A percentile compares a stretch with the other conserved stretches of the same genome.
Conservation (phyloP, 2,888 invertebrate genomes). For the Parnassius apollo region DNA sequence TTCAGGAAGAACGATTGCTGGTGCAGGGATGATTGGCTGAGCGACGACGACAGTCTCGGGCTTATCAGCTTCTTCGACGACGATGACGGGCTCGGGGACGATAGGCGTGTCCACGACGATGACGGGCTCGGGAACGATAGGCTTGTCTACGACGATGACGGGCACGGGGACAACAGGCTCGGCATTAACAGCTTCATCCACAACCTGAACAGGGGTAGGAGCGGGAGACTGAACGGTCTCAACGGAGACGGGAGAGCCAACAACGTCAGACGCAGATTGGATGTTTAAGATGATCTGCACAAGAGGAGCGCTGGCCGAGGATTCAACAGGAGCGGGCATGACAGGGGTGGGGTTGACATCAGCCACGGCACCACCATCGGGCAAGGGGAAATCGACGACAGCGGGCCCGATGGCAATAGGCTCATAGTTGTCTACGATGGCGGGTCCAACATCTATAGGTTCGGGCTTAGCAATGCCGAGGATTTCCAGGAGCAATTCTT, state of each 20-base stretch:
- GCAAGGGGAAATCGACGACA: constrained; percentile 17
- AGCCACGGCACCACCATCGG: not conserved
- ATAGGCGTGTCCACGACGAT: constrained; percentile 29
- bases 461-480: constrained; percentile 29
- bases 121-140: constrained; percentile 32
- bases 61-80: not conserved
- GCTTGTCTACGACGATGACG: constrained; percentile 27
- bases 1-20: constrained; percentile 34
- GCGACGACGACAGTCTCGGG: constrained; percentile 18
- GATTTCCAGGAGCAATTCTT: constrained; percentile 36
- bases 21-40: constrained; percentile 27
- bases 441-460: constrained; percentile 19
- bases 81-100: constrained; percentile 30
- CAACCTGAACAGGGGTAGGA: constrained; percentile 21
- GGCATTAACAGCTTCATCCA: constrained; percentile 30
- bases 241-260: constrained; percentile 19
- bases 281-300: constrained; percentile 40
- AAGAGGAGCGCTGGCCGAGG: constrained; percentile 31
- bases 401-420: constrained; percentile 34
- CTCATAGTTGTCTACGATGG: constrained; percentile 36
- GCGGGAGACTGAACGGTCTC: constrained; percentile 12
- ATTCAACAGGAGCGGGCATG: constrained; percentile 19
- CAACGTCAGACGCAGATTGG: constrained; percentile 17
- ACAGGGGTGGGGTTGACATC: constrained; percentile 3
- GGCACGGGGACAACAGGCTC: constrained; percentile 21